A percentile compares a stretch with the other conserved stretches of the same genome.
These are phyloP conservation scores for Centrocercus urophasianus DNA, from an alignment of 2,113 vertebrate species.

Conservation along the genomic window DNA sequence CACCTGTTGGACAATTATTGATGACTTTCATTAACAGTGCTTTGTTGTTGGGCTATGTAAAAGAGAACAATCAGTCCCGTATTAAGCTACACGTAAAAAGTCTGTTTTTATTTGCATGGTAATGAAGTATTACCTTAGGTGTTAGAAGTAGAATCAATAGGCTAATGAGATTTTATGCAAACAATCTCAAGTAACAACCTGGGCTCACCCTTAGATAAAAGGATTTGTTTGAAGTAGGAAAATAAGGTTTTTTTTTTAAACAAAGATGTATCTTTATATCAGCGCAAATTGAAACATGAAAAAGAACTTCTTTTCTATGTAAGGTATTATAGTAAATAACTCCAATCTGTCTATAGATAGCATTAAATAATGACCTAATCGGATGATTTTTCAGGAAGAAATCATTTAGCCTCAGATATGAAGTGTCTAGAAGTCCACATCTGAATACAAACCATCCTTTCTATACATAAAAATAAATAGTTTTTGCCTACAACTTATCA, in stretches of 20 bases:
- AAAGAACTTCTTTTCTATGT: not conserved
- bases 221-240: slow-evolving; percentile 52
- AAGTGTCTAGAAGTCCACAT: not conserved
- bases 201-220: slow-evolving; percentile 50
- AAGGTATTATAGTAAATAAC: not conserved
- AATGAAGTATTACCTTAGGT: slow-evolving; percentile 62
- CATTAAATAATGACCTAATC: not conserved
- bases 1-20: slow-evolving; percentile 45
- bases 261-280: not conserved
- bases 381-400: not conserved
- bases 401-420: not conserved
- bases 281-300: slow-evolving; percentile 8
- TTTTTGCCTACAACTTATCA: not conserved
- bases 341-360: not conserved
- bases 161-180: slow-evolving; percentile 76
- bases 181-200: slow-evolving; percentile 44
- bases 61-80: slow-evolving; percentile 43
- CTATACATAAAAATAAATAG: not conserved
- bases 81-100: slow-evolving; percentile 40
- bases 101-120: slow-evolving; percentile 60
- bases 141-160: slow-evolving; percentile 64
- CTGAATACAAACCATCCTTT: not conserved
- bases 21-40: slow-evolving; percentile 42
- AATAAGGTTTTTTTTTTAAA: not conserved
- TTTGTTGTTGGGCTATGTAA: not conserved